phyloP scores from a whole-genome alignment of 2,888 invertebrate species.

The Caenorhabditis sp. region DNA sequence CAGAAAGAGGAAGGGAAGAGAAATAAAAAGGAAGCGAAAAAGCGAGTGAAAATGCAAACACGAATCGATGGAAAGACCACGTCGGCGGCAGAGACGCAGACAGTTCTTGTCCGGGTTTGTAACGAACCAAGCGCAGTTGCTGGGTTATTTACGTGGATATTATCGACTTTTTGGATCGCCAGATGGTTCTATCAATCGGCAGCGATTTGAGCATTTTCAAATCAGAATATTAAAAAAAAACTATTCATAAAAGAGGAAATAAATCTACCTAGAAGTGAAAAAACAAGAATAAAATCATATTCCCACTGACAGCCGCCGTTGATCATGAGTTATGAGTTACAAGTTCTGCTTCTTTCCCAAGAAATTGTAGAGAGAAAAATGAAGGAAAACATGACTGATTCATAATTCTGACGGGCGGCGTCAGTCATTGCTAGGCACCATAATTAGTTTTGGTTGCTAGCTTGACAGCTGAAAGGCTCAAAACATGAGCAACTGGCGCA shows the following conservation, averaged over 20 bases:
- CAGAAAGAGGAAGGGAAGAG: conserved; percentile 11
- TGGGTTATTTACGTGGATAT: neutral
- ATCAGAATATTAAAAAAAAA: too few species aligned
- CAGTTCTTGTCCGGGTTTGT: neutral
- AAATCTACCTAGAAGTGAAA: too few species aligned
- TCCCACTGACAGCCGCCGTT: too few species aligned
- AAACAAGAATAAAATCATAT: too few species aligned
- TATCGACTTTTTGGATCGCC: conserved; percentile 20
- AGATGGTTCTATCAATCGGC: too few species aligned
- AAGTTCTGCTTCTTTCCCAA: neutral
- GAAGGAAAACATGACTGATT: neutral
- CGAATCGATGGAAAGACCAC: neutral
- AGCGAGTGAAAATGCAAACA: conserved; percentile 11
- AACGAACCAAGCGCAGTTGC: conserved; percentile 10
- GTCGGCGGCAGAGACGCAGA: conserved; percentile 9
- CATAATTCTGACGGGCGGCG: neutral
- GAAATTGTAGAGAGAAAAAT: too few species aligned
- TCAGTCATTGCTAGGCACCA: neutral
- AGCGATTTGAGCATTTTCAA: too few species aligned
- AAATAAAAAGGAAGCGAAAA: conserved; percentile 11
- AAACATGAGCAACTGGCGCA: neutral
- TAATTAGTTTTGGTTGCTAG: conserved; percentile 12
- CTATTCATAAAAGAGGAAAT: too few species aligned
- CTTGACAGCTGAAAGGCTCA: neutral
- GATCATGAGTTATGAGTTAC: too few species aligned